Percentiles rank a stretch among this genome's conserved stretches.
These are phyloP conservation scores for Sebastes steindachneri DNA, from an alignment of 2,797 vertebrate genomes.

Conservation along the genomic window DNA sequence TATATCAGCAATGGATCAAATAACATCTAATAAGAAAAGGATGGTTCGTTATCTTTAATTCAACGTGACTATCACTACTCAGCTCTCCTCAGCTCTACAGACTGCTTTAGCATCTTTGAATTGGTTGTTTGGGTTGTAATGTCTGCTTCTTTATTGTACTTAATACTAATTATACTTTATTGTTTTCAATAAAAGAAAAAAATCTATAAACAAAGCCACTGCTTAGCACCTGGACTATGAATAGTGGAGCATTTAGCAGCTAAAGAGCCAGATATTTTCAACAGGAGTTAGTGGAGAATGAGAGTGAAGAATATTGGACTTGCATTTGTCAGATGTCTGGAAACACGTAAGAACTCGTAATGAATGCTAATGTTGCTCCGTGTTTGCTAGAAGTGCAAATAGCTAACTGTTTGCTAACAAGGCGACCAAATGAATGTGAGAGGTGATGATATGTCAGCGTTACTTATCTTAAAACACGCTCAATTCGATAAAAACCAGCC, in stretches of 20 bases:
- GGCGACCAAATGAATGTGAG: no score
- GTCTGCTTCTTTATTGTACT: neutral
- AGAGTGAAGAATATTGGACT: no score
- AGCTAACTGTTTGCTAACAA: no score
- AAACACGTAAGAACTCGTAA: neutral
- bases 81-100: neutral
- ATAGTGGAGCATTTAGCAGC: no score
- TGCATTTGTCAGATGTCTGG: rapidly evolving
- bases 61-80: neutral
- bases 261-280: no score
- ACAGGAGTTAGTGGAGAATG: neutral
- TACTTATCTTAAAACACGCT: no score
- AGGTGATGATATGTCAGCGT: no score
- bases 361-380: neutral
- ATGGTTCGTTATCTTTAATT: neutral
- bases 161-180: neutral
- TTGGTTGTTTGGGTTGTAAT: neutral
- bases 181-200: neutral
- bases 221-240: rapidly evolving
- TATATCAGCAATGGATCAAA: neutral
- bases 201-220: neutral
- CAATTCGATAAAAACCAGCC: no score
- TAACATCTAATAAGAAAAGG: neutral
- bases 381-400: no score
- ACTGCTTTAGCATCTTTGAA: neutral